Percentiles rank a stretch among this genome's conserved stretches.
Evolutionary conservation across 1,140 invertebrate genomes (phyloP).

Genomic region (Chymomyza costata): DNA sequence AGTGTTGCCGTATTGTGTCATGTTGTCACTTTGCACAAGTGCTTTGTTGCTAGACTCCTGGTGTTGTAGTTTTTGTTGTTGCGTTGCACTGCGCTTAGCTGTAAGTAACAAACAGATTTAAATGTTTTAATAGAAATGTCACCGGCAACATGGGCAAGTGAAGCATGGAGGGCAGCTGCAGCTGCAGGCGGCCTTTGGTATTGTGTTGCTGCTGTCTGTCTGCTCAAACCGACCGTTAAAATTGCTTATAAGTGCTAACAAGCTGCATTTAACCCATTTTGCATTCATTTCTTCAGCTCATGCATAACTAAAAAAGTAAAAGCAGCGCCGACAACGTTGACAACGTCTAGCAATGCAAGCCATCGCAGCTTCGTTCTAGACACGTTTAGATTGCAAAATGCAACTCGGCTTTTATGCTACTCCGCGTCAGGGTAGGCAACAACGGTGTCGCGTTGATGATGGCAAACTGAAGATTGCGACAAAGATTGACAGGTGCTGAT

Average conservation of each 20-base stretch:
- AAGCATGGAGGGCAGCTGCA: neutral
- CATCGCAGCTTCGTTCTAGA: constrained; percentile 1
- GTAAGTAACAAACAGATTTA: constrained; percentile 50
- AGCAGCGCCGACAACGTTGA: constrained; percentile 4
- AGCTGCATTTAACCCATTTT: constrained; percentile 58
- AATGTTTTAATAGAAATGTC: constrained; percentile 47
- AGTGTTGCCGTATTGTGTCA: constrained; percentile 41
- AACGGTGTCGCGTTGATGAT: constrained; percentile 28
- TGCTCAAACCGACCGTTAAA: constrained; percentile 12
- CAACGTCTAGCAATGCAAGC: constrained; percentile 4
- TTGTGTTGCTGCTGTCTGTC: neutral
- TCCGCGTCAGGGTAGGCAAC: constrained; percentile 28
- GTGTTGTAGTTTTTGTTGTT: constrained; percentile 39
- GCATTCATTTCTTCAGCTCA: constrained; percentile 38
- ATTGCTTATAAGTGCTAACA: constrained; percentile 50
- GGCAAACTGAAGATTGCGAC: constrained; percentile 60
- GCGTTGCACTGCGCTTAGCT: constrained; percentile 37
- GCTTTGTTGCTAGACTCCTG: constrained; percentile 33
- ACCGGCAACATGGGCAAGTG: neutral
- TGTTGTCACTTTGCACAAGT: constrained; percentile 44
- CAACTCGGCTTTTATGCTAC: constrained; percentile 23
- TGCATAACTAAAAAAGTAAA: constrained; percentile 43
- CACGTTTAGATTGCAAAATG: constrained; percentile 42
- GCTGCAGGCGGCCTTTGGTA: neutral
- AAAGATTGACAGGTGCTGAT: constrained; percentile 69